Percentiles rank a stretch among this genome's conserved stretches.
These are phyloP conservation scores for Monarcha castaneiventris DNA, from an alignment of 2,113 vertebrate species.

Conservation along the genomic window DNA sequence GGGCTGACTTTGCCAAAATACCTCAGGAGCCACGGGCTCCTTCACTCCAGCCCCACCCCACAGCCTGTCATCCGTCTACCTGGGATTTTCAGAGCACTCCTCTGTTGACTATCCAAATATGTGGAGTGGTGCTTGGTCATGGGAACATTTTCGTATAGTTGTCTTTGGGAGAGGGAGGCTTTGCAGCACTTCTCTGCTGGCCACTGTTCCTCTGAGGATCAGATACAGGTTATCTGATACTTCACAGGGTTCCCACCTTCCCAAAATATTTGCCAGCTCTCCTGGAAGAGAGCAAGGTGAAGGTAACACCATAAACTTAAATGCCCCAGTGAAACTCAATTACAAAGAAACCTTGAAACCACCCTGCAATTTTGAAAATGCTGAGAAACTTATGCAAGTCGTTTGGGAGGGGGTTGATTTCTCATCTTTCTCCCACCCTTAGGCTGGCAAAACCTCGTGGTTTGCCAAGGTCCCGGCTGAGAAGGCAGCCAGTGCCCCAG, in stretches of 20 bases:
- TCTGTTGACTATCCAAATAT: not conserved
- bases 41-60: not conserved
- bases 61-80: not conserved
- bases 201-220: not conserved
- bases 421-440: too few species aligned
- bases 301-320: not conserved
- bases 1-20: not conserved
- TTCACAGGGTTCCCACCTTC: not conserved
- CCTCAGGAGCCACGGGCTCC: not conserved
- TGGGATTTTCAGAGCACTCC: not conserved
- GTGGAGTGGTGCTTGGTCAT: not conserved
- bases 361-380: not conserved
- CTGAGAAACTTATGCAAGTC: fast-evolving
- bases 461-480: not conserved
- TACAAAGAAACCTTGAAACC: fast-evolving
- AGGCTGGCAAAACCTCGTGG: fast-evolving
- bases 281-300: not conserved
- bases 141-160: not conserved
- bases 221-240: not conserved
- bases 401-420: not conserved
- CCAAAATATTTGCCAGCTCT: not conserved
- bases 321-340: not conserved
- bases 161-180: not conserved
- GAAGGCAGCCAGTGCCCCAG: not conserved
- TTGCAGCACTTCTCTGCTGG: not conserved